Percentiles rank a stretch among this genome's conserved stretches.
Conservation (phyloP, 2,113 vertebrate genomes). For the Serinus canaria region DNA sequence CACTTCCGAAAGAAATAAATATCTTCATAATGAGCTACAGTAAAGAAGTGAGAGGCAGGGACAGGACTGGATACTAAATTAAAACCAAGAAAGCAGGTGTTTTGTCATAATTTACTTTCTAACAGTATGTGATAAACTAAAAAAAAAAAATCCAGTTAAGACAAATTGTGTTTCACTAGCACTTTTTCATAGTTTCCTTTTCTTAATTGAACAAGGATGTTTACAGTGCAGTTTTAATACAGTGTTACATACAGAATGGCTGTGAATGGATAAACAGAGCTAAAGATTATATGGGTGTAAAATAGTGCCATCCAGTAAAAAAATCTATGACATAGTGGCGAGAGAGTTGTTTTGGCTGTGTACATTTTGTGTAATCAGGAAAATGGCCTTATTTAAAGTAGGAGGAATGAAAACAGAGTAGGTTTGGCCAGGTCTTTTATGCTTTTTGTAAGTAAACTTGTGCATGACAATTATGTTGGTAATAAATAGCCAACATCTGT, state of each 20-base stretch:
- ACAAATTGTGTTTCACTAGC: neutral
- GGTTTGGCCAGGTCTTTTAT: neutral
- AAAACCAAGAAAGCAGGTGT: neutral
- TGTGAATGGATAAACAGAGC: neutral
- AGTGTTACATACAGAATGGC: neutral
- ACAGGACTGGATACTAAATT: neutral
- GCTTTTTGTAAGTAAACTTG: neutral
- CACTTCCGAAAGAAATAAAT: constrained; percentile 29
- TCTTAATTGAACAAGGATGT: neutral
- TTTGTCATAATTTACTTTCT: neutral
- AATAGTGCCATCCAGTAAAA: neutral
- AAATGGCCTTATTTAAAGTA: neutral
- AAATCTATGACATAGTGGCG: neutral
- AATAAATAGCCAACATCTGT: neutral
- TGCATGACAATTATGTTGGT: neutral
- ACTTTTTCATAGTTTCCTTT: neutral
- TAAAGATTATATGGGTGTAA: neutral
- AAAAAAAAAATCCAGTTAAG: neutral
- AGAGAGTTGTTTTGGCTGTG: neutral
- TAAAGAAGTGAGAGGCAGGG: neutral
- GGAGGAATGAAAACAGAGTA: neutral
- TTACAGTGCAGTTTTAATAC: neutral
- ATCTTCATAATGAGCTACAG: neutral
- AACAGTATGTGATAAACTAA: neutral
- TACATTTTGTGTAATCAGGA: neutral